phyloP scores from a whole-genome alignment of 1,140 invertebrate species.

The Pantala flavescens region DNA sequence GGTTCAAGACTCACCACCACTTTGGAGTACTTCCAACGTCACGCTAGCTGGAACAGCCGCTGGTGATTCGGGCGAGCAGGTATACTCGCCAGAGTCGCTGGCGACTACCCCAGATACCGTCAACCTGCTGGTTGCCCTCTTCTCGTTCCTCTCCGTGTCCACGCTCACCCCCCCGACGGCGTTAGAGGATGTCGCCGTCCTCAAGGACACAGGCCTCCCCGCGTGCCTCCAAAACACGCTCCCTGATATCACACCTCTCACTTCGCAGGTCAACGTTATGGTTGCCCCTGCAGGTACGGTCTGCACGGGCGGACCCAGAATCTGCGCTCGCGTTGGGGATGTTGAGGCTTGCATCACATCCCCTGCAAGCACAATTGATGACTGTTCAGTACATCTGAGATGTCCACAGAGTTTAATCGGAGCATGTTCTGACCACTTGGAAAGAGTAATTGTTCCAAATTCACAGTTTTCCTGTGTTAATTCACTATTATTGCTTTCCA shows the following conservation, averaged over 20 bases:
- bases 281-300: conserved; percentile 22
- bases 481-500: too few relatives aligned
- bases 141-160: conserved; percentile 37
- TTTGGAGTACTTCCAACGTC: neutral
- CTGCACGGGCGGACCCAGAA: conserved; percentile 24
- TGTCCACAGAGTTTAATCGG: too few relatives aligned
- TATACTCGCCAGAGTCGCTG: conserved; percentile 43
- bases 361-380: neutral
- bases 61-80: conserved; percentile 41
- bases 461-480: neutral
- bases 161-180: conserved; percentile 38
- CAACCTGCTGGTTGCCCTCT: conserved; percentile 36
- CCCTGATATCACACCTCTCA: conserved; percentile 19
- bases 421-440: neutral
- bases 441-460: neutral
- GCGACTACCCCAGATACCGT: conserved; percentile 37
- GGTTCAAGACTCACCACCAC: too few relatives aligned
- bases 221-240: conserved; percentile 26
- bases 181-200: conserved; percentile 27
- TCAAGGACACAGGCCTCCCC: conserved; percentile 23
- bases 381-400: neutral
- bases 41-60: conserved; percentile 26
- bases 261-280: conserved; percentile 26
- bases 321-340: conserved; percentile 21
- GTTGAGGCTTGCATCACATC: neutral